Conservation (phyloP, 2,797 vertebrate species). For the Gallirallus australis region DNA sequence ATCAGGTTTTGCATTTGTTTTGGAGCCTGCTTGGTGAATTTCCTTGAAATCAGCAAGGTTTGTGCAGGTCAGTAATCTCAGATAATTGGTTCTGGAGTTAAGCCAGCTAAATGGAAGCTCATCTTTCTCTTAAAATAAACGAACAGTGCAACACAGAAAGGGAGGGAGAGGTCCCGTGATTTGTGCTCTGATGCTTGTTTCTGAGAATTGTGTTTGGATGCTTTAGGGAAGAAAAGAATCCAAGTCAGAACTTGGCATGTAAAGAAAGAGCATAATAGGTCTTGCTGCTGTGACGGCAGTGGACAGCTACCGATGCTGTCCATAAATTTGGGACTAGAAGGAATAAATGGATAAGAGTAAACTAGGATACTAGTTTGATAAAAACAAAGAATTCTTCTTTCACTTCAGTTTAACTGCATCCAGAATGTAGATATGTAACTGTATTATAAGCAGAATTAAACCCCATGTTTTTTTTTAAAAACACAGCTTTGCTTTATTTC, state of each 20-base stretch:
- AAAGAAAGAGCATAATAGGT: background rate
- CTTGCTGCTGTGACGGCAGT: background rate
- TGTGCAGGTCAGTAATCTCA: conserved; percentile 46
- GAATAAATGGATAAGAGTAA: background rate
- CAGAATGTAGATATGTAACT: background rate
- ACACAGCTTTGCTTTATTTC: background rate
- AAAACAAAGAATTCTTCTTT: background rate
- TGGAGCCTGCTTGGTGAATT: background rate
- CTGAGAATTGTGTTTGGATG: background rate
- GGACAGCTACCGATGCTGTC: background rate
- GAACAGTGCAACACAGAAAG: background rate
- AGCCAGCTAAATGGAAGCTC: conserved; percentile 10
- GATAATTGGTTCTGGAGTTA: conserved; percentile 55
- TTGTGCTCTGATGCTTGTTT: background rate
- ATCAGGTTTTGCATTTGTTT: background rate
- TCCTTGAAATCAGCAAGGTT: conserved; percentile 35
- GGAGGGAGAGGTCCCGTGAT: background rate
- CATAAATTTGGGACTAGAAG: background rate
- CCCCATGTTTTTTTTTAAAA: fast-evolving
- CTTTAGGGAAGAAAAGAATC: background rate
- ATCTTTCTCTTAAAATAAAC: background rate
- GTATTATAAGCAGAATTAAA: background rate
- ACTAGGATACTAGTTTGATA: background rate
- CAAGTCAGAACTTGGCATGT: background rate
- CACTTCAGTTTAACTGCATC: background rate